Evolutionary conservation across 2,113 vertebrate species (phyloP).

Genomic region (Ceyx margarethae): DNA sequence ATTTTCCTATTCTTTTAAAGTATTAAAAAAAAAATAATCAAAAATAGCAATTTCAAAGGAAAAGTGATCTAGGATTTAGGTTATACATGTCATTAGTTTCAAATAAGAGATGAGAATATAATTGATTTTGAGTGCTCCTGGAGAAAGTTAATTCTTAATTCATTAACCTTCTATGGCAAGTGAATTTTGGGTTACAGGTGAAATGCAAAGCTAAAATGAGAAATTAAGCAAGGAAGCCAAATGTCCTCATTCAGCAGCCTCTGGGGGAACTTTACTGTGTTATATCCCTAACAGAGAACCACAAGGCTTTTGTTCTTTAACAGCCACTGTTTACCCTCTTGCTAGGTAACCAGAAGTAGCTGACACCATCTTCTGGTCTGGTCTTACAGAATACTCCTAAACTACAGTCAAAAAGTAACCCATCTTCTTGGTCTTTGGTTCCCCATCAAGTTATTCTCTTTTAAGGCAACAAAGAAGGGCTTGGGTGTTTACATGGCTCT

Average conservation of each 20-base stretch:
- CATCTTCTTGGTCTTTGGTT: background rate
- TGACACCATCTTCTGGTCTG: background rate
- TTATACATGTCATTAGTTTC: background rate
- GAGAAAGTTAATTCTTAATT: background rate
- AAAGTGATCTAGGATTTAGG: background rate
- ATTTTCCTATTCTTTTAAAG: background rate
- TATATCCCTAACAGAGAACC: background rate
- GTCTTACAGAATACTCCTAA: background rate
- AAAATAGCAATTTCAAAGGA: background rate
- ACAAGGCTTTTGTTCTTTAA: background rate
- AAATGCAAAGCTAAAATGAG: constrained; percentile 34
- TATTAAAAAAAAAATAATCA: background rate
- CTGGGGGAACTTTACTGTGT: background rate
- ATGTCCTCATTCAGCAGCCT: constrained; percentile 35
- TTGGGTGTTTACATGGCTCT: background rate
- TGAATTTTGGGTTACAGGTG: constrained; percentile 1
- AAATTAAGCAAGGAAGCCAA: background rate
- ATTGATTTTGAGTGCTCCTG: background rate
- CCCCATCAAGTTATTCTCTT: background rate
- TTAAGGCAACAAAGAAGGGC: background rate
- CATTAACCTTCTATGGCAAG: background rate
- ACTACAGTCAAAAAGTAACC: background rate
- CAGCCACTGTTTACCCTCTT: background rate
- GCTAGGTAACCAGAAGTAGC: background rate
- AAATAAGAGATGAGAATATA: background rate